Percentiles rank a stretch among this genome's conserved stretches.
Conservation (phyloP, 2,797 vertebrate genomes). For the Chloroceryle amazona region DNA sequence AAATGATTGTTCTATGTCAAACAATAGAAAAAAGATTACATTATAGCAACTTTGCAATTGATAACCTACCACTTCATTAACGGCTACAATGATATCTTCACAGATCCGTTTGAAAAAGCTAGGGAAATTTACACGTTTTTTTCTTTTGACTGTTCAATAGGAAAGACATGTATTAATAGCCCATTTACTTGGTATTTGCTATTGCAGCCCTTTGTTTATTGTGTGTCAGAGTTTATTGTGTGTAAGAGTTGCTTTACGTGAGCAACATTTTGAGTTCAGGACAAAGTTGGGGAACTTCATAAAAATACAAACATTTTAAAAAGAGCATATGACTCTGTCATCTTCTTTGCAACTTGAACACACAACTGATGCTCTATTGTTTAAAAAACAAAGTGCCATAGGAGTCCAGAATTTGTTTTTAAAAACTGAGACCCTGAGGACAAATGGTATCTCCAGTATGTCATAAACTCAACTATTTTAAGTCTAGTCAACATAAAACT, state of each 20-base stretch:
- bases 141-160: background rate
- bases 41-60: background rate
- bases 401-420: background rate
- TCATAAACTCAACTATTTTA: background rate
- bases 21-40: background rate
- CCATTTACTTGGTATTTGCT: background rate
- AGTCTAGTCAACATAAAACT: constrained; percentile 4
- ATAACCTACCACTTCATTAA: background rate
- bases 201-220: background rate
- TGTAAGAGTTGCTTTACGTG: background rate
- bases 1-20: constrained; percentile 4
- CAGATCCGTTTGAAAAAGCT: background rate
- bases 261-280: background rate
- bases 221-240: background rate
- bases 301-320: background rate
- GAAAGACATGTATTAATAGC: background rate
- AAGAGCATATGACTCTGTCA: background rate
- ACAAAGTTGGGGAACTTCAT: background rate
- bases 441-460: background rate
- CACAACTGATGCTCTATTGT: background rate
- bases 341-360: background rate
- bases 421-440: background rate
- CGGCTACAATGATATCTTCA: background rate
- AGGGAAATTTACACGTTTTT: background rate
- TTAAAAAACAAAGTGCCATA: background rate